Evolutionary conservation across 1,140 invertebrate species (phyloP).

Genomic region (Pseudachorutes palmiensis): DNA sequence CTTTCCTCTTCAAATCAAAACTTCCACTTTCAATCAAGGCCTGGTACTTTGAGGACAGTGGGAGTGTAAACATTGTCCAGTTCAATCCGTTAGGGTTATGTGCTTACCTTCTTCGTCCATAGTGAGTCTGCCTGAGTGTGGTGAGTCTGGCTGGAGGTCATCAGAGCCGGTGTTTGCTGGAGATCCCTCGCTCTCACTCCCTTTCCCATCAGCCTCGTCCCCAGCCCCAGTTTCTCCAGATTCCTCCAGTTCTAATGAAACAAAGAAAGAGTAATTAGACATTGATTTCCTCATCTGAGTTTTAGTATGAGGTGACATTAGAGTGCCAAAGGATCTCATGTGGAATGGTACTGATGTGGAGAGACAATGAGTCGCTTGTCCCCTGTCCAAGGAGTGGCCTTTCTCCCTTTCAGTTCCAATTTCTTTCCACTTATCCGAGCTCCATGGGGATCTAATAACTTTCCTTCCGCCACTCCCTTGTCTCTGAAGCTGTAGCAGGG

Average conservation of each 20-base stretch:
- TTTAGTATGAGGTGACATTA: constrained; percentile 8
- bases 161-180: constrained; percentile 1
- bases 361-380: neutral
- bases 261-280: constrained; percentile 17
- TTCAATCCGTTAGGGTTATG: too few relatives aligned
- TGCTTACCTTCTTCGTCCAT: too few relatives aligned
- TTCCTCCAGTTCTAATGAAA: constrained; percentile 28
- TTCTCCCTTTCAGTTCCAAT: constrained; percentile 36
- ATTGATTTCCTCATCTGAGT: too few relatives aligned
- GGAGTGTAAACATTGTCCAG: too few relatives aligned
- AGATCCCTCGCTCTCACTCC: neutral
- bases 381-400: neutral
- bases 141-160: constrained; percentile 8
- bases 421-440: constrained; percentile 39
- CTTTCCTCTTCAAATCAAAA: neutral
- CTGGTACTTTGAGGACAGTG: too few relatives aligned
- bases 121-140: constrained; percentile 17
- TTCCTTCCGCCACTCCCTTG: constrained; percentile 7
- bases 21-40: too few relatives aligned
- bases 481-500: neutral
- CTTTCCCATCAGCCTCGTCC: neutral
- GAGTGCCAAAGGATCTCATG: neutral
- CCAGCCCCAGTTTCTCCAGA: neutral
- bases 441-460: constrained; percentile 37
- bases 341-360: neutral